Percentiles rank a stretch among this genome's conserved stretches.
phyloP scores from a whole-genome alignment of 2,888 invertebrate genomes.

The Ophraella communa region DNA sequence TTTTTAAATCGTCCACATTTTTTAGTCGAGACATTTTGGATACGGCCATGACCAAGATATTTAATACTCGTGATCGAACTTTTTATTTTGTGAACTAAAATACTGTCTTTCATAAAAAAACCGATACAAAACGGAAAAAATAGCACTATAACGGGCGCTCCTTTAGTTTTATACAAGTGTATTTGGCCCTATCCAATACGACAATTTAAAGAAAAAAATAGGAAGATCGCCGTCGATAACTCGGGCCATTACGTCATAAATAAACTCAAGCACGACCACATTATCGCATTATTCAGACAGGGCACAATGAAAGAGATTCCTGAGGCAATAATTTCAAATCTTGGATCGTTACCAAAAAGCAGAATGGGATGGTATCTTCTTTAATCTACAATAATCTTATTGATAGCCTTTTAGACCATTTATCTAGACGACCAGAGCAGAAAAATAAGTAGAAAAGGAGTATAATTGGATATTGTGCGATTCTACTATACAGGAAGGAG shows the following conservation, averaged over 20 bases:
- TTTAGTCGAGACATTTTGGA: no score
- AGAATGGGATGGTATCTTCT: conserved; percentile 12
- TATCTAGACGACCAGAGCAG: background rate
- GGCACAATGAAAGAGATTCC: conserved; percentile 18
- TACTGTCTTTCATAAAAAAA: background rate
- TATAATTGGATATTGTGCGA: conserved; percentile 6
- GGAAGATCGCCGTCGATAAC: conserved; percentile 7
- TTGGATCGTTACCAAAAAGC: conserved; percentile 21
- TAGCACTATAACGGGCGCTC: background rate
- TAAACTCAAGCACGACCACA: conserved; percentile 16
- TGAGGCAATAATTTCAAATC: conserved; percentile 15
- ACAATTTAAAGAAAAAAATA: background rate
- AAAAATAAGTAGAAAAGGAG: conserved; percentile 1
- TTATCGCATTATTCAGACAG: conserved; percentile 17
- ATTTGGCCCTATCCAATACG: background rate
- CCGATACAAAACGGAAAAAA: background rate
- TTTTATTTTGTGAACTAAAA: no score
- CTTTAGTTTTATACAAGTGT: background rate
- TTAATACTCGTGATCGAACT: no score
- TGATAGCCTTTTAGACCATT: conserved; percentile 5
- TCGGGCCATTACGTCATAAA: conserved; percentile 22
- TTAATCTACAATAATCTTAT: conserved; percentile 17
- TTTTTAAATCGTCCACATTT: no score
- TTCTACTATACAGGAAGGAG: background rate
- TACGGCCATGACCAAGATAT: no score